Evolutionary conservation across 2,888 invertebrate genomes (phyloP).

Genomic region (Kryphioiulus occultus): DNA sequence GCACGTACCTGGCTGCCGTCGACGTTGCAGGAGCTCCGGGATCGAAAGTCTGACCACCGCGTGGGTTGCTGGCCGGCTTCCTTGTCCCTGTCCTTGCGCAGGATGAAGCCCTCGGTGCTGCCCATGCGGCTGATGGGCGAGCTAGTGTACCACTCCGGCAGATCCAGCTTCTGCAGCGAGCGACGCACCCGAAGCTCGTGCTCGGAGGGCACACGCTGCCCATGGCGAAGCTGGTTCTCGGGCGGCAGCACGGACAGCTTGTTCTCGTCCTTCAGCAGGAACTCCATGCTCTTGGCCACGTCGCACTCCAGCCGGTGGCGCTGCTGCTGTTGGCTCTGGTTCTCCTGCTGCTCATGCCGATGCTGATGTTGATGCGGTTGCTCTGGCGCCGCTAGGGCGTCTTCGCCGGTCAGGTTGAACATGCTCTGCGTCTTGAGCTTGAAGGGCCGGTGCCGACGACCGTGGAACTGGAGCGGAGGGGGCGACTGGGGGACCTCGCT

Average conservation of each 20-base stretch:
- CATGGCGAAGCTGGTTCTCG: constrained; percentile 86
- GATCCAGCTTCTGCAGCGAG: constrained; percentile 90
- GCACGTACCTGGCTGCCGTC: neutral
- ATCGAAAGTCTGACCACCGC: constrained; percentile 70
- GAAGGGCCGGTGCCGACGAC: constrained; percentile 10
- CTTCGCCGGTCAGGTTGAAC: constrained; percentile 49
- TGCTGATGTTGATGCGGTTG: neutral
- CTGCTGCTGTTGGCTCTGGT: constrained; percentile 57
- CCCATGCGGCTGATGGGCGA: constrained; percentile 67
- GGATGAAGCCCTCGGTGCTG: constrained; percentile 49
- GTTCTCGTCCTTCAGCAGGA: constrained; percentile 91
- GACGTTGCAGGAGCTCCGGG: constrained; percentile 79
- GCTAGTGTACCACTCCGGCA: constrained; percentile 93
- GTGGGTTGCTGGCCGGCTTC: neutral
- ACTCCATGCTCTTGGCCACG: constrained; percentile 86
- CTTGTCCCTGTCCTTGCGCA: constrained; percentile 2
- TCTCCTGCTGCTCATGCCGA: neutral
- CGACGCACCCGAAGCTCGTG: constrained; percentile 93
- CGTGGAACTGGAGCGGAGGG: constrained; percentile 57
- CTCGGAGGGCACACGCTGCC: constrained; percentile 82
- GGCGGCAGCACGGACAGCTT: constrained; percentile 88
- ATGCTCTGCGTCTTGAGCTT: constrained; percentile 48
- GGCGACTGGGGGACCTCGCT: constrained; percentile 53
- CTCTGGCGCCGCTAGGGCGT: neutral
- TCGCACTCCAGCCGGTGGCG: constrained; percentile 60